Evolutionary conservation across 2,888 invertebrate genomes (phyloP).

Genomic region (Nymphalis polychloros): DNA sequence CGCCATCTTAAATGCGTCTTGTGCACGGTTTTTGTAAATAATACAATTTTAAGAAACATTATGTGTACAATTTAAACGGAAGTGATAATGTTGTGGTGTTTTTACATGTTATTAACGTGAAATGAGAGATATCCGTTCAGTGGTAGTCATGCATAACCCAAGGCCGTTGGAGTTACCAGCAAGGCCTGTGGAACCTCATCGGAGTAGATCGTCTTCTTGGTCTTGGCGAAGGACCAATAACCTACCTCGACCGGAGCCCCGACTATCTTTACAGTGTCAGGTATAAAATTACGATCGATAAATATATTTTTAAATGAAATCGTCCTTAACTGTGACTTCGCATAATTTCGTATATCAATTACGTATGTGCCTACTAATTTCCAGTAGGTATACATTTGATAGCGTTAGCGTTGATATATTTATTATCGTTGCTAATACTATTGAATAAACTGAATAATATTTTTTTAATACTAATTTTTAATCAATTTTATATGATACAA

Average conservation of each 20-base stretch:
- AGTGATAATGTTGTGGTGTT: slow-evolving; percentile 63
- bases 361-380: slow-evolving; percentile 7
- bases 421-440: not conserved
- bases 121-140: slow-evolving; percentile 65
- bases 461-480: too few species aligned
- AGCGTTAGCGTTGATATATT: slow-evolving; percentile 1
- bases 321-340: not conserved
- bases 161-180: slow-evolving; percentile 55
- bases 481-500: too few species aligned
- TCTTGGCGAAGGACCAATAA: slow-evolving; percentile 61
- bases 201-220: slow-evolving; percentile 68
- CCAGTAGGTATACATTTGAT: not conserved
- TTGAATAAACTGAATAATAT: not conserved
- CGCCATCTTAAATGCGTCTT: slow-evolving; percentile 52
- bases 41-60: not conserved
- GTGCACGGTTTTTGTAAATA: slow-evolving; percentile 40
- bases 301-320: not conserved
- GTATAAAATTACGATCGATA: slow-evolving; percentile 44
- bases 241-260: slow-evolving; percentile 60
- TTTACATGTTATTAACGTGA: slow-evolving; percentile 45
- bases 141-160: slow-evolving; percentile 61
- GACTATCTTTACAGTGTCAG: slow-evolving; percentile 70
- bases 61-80: slow-evolving; percentile 28
- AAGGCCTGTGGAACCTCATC: slow-evolving; percentile 49
- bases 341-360: not conserved